These are phyloP conservation scores for Platyura marginata DNA, from an alignment of 1,140 invertebrate species.

Conservation along the genomic window DNA sequence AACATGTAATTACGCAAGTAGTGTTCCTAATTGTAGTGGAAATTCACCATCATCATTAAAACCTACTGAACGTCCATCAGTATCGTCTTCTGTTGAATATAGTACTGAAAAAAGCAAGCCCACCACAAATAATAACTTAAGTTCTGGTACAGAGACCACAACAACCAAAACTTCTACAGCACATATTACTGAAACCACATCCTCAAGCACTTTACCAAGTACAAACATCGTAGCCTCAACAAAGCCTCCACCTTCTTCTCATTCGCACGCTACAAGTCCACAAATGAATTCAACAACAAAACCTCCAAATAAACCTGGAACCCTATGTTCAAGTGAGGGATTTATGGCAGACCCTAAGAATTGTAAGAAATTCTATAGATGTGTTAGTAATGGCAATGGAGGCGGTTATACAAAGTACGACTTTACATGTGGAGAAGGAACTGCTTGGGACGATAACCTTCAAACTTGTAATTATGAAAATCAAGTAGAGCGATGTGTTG, in stretches of 20 bases:
- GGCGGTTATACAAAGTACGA: slow-evolving; percentile 33
- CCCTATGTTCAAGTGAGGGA: slow-evolving; percentile 27
- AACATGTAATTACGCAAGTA: slow-evolving; percentile 38
- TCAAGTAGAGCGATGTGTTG: neutral
- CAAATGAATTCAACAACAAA: slow-evolving; percentile 8
- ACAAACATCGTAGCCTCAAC: too few relatives aligned
- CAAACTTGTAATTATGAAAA: slow-evolving; percentile 28
- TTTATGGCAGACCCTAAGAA: slow-evolving; percentile 42
- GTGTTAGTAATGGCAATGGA: slow-evolving; percentile 42
- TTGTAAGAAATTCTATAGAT: slow-evolving; percentile 53
- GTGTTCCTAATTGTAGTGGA: slow-evolving; percentile 26
- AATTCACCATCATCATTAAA: too few relatives aligned
- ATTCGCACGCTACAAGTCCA: too few relatives aligned
- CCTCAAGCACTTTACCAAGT: too few relatives aligned
- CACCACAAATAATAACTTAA: too few relatives aligned
- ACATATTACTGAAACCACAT: too few relatives aligned
- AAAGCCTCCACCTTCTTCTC: too few relatives aligned
- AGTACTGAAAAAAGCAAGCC: too few relatives aligned
- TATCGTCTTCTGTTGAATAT: too few relatives aligned
- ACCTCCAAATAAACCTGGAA: slow-evolving; percentile 5
- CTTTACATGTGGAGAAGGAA: slow-evolving; percentile 37
- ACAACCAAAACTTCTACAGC: too few relatives aligned
- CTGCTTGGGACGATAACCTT: slow-evolving; percentile 35
- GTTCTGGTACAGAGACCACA: too few relatives aligned
- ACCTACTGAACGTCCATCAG: too few relatives aligned